A percentile compares a stretch with the other conserved stretches of the same genome.
Conservation (phyloP, 2,113 vertebrate genomes). For the Anoplopoma fimbria region DNA sequence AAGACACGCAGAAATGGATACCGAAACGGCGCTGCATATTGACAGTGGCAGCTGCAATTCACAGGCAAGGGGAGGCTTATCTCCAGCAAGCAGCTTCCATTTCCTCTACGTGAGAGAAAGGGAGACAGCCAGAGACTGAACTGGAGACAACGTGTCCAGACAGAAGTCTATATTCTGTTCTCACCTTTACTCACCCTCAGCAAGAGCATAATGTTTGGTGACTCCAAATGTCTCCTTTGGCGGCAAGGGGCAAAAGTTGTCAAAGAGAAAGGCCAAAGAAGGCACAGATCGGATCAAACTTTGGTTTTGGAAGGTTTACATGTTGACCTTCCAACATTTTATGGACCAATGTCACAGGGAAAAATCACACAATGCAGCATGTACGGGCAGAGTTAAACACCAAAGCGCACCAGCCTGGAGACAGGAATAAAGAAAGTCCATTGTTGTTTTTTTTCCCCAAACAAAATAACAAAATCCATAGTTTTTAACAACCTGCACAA, state of each 20-base stretch:
- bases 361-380: neutral
- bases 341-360: neutral
- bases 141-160: constrained; percentile 57
- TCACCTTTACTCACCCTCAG: constrained; percentile 47
- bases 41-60: constrained; percentile 79
- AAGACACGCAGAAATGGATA: constrained; percentile 72
- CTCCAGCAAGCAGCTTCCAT: constrained; percentile 77
- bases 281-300: constrained; percentile 33
- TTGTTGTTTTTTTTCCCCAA: no score
- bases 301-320: constrained; percentile 43
- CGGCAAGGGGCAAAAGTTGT: constrained; percentile 34
- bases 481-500: neutral
- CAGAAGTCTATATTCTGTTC: constrained; percentile 71
- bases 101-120: constrained; percentile 64
- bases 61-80: constrained; percentile 76
- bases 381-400: neutral
- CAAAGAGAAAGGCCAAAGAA: constrained; percentile 37
- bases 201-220: constrained; percentile 50
- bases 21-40: constrained; percentile 59
- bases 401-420: neutral
- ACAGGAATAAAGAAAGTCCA: neutral
- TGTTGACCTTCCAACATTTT: constrained; percentile 11
- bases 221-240: constrained; percentile 57
- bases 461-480: neutral
- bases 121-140: constrained; percentile 57